Percentiles rank a stretch among this genome's conserved stretches.
phyloP scores from a whole-genome alignment of 2,888 invertebrate species.

The Harpalus rubripes region DNA sequence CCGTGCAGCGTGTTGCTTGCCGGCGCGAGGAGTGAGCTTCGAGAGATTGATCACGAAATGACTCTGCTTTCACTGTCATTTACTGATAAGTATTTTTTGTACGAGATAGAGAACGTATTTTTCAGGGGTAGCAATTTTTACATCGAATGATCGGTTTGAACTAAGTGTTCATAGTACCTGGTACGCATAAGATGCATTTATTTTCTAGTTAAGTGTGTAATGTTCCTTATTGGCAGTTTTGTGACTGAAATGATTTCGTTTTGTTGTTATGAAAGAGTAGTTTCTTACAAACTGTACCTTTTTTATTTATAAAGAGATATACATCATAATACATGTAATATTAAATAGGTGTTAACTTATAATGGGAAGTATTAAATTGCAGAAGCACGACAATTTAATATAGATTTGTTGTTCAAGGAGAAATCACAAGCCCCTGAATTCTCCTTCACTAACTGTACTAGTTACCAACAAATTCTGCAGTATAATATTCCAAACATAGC shows the following conservation, averaged over 20 bases:
- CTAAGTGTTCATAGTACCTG: constrained; percentile 59
- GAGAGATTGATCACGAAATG: constrained; percentile 42
- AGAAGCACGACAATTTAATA: constrained; percentile 38
- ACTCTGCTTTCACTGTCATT: constrained; percentile 23
- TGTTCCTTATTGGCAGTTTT: constrained; percentile 55
- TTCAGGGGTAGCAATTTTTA: constrained; percentile 60
- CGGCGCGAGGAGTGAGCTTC: constrained; percentile 14
- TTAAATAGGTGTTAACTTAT: constrained; percentile 40
- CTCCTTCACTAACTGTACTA: constrained; percentile 46
- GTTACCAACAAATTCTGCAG: constrained; percentile 47
- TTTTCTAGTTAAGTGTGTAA: constrained; percentile 54
- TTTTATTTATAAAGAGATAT: constrained; percentile 38
- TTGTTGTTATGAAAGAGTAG: constrained; percentile 26
- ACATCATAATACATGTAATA: constrained; percentile 32
- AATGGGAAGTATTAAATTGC: constrained; percentile 51
- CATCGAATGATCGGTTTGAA: constrained; percentile 55
- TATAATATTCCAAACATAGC: constrained; percentile 48
- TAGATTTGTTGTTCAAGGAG: constrained; percentile 54
- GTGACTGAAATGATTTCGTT: constrained; percentile 51
- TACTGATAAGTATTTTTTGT: constrained; percentile 61
- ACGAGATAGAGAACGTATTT: constrained; percentile 60
- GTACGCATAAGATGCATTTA: constrained; percentile 56
- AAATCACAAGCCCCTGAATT: constrained; percentile 57
- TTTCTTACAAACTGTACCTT: constrained; percentile 31
- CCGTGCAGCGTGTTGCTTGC: background rate